Base-by-base conservation (phyloP, 1,140 invertebrate genomes). In the Bilobella aurantiaca region DNA sequence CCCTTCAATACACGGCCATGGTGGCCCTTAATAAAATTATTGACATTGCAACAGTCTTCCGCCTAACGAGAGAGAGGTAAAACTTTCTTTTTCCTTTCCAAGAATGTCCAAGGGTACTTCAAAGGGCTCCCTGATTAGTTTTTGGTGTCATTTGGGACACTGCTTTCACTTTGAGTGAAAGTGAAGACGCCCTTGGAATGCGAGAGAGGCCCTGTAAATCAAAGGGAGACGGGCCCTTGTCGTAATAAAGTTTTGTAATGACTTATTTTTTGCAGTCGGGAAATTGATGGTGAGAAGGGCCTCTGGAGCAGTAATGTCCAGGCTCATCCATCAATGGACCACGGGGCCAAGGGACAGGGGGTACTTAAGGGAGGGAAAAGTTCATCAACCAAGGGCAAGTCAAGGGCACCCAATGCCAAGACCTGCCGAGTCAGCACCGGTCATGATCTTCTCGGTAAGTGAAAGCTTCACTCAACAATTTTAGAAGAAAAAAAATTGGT, bases 1-100 rank as follows among this genome's bases (percentile, higher is more conserved):
- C 78, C n/a, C 76, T 84, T 16, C 83, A 85, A 72, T 71, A 71
- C 62, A 83, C 82, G 0, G 82, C 82, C 3, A 77, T 84, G 69
- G 78, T 81, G 57, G 81, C 81, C 56, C 79, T 85, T 58, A 85
- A 85, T 74, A 80, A 82, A 74, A 78, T 84, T 32, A 80, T 85
- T 23, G 84, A 85, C 72, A 78, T 80, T 3, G 79, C 75, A 30
- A 75, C 79, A 28, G 77, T 78, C 8, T 74, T 79, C 60, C 73
- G 74, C 25, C 74, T 79, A 46, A 70, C 75, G 8, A 73, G 75
- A 56, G 68, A 69, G 65, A 72, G 72, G 70, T 68, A 65, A n/a
- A n/a, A n/a, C n/a, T n/a, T n/a, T n/a, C n/a, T n/a, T n/a, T n/a
- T n/a, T n/a, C n/a, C n/a, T n/a, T n/a, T n/a, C n/a, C n/a, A n/a